Conservation (phyloP, 1,140 invertebrate genomes). For the Drosophila nigromelanica region DNA sequence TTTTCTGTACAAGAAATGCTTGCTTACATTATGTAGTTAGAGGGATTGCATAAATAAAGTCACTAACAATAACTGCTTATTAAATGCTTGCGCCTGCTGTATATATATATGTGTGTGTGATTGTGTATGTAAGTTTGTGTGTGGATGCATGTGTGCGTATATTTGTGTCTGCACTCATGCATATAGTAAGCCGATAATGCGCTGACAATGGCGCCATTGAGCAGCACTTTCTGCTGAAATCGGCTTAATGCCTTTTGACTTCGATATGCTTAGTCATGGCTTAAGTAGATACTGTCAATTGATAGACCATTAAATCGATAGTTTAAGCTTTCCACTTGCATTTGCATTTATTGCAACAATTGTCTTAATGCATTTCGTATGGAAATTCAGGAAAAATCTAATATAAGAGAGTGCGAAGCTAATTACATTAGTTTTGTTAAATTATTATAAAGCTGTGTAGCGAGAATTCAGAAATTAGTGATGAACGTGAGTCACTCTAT, state of each 20-base stretch:
- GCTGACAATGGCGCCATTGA: conserved; percentile 39
- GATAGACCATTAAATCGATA: conserved; percentile 39
- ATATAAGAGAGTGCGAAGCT: neutral
- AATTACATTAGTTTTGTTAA: too few species aligned
- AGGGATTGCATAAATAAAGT: too few species aligned
- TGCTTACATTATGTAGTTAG: too few species aligned
- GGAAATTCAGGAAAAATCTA: neutral
- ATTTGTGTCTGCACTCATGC: conserved; percentile 18
- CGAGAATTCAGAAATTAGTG: too few species aligned
- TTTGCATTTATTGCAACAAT: neutral
- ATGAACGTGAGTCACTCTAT: too few species aligned
- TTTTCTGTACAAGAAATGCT: too few species aligned
- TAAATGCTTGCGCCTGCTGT: neutral
- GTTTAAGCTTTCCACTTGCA: conserved; percentile 12
- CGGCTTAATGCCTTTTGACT: conserved; percentile 48
- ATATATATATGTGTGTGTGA: neutral
- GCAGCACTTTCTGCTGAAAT: conserved; percentile 33
- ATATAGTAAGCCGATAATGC: conserved; percentile 52
- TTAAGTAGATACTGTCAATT: conserved; percentile 42
- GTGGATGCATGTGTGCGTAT: neutral
- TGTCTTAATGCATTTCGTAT: neutral
- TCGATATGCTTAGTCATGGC: conserved; percentile 33
- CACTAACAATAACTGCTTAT: too few species aligned
- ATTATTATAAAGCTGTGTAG: too few species aligned
- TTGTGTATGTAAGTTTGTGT: conserved; percentile 5